Evolutionary conservation across 2,888 invertebrate genomes (phyloP).

Genomic region (Sisyra terminalis): DNA sequence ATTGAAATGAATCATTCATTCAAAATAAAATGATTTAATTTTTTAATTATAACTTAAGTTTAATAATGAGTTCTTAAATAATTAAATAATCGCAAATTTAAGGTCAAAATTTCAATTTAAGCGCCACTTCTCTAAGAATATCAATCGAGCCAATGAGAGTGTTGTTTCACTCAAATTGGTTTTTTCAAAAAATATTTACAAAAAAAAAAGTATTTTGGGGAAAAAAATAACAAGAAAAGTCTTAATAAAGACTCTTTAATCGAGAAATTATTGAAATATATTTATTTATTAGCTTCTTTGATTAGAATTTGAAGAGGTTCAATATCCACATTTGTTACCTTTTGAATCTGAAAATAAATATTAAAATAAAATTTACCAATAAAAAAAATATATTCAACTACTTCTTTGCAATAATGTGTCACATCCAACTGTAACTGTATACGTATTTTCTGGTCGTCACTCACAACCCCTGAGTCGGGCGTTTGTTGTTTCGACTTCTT

Average conservation of each 20-base stretch:
- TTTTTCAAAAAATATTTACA: no score
- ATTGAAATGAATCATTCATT: no score
- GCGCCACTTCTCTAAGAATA: no score
- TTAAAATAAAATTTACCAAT: background rate
- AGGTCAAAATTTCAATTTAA: no score
- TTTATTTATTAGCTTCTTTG: conserved; percentile 4
- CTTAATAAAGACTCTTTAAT: no score
- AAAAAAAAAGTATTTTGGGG: background rate
- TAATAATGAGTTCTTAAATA: no score
- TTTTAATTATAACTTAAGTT: no score
- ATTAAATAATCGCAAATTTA: no score
- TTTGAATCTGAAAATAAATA: background rate
- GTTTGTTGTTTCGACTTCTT: conserved; percentile 32
- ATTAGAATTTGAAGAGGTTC: conserved; percentile 1
- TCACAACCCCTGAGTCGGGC: conserved; percentile 30
- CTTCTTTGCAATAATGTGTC: conserved; percentile 44
- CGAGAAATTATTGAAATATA: background rate
- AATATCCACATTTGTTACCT: background rate
- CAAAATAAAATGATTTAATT: no score
- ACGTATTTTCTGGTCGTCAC: conserved; percentile 91
- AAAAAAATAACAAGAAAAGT: background rate
- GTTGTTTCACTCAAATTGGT: no score
- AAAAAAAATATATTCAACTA: conserved; percentile 11
- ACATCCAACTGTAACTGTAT: conserved; percentile 81
- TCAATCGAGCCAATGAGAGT: no score